phyloP scores from a whole-genome alignment of 2,113 vertebrate genomes.

The Mustelus asterias region DNA sequence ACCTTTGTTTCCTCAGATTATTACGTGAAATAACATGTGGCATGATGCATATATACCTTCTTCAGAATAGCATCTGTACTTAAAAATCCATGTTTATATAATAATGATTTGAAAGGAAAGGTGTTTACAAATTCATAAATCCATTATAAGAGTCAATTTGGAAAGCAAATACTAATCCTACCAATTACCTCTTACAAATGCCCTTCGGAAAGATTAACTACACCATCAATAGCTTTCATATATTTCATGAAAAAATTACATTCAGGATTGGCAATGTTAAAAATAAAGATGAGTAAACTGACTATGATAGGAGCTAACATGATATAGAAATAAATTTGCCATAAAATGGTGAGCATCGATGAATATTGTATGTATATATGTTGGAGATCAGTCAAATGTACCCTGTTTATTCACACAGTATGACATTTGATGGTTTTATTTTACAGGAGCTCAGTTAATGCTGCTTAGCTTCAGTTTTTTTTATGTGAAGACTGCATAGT shows the following conservation, averaged over 20 bases:
- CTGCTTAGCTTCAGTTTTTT: not conserved
- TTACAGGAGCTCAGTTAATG: not conserved
- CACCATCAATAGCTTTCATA: not conserved
- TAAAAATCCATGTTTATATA: slow-evolving; percentile 17
- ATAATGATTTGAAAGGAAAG: not conserved
- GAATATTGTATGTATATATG: not conserved
- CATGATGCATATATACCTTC: not conserved
- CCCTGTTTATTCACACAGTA: not conserved
- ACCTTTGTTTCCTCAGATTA: not conserved
- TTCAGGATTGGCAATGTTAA: not conserved
- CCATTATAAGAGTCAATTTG: not conserved
- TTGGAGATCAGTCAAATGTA: not conserved
- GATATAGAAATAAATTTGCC: not conserved
- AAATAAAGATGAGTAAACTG: not conserved
- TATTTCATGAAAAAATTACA: not conserved
- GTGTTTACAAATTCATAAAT: slow-evolving; percentile 18
- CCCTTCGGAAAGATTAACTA: not conserved
- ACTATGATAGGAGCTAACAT: not conserved
- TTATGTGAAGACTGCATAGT: not conserved
- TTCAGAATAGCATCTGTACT: not conserved
- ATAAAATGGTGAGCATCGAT: not conserved
- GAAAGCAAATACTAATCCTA: not conserved
- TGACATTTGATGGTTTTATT: not conserved
- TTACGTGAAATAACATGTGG: not conserved
- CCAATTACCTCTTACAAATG: slow-evolving; percentile 4